Base-by-base conservation (phyloP, 2,113 vertebrate genomes). In the Dendrocopos noguchii region DNA sequence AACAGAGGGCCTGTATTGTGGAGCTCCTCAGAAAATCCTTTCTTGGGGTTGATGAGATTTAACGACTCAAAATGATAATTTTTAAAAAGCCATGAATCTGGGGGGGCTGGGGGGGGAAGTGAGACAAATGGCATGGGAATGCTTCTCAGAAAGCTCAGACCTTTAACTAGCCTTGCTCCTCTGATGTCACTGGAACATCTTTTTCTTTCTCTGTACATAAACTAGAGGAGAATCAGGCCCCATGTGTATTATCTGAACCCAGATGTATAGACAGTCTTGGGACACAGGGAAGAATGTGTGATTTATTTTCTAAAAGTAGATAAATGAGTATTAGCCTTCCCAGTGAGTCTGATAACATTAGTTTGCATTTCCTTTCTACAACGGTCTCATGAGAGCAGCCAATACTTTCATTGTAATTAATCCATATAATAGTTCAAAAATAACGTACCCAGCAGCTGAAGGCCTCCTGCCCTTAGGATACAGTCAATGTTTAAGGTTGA, bases 331-430 rank as follows among this genome's bases (percentile, higher is more conserved):
- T 90, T 84, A 90, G 34, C 63, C 56, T 74, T 92, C 68, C 19
- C 71, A 67, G 59, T 77, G 56, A 84, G 59, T 80, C 86, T 94
- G 63, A 73, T 90, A 90, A 90, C 27, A 36, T 77, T 76, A 83
- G 88, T 90, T 84, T 87, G 71, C 56, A 25, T 60, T 93, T 76
- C 14, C 1, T 57, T 86, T 88, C 56, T 88, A 8, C 61, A 77
- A 56, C 10, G 73, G 39, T 87, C 87, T 82, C 82, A 29, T 71
- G 76, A 93, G 87, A 87, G 76, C 21, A 39, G 53, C 4, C 67
- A 72, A 84, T 64, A 60, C 65, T 94, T 88, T 92, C 72, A 52
- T 84, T 88, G 65, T 71, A 80, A 91, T 95, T 88, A 96, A 93
- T 82, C 56, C 17, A 89, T 29, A 81, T 91, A 87, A 73, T 74